Evolutionary conservation across 2,888 invertebrate species (phyloP).

Genomic region (Acleris emargana): DNA sequence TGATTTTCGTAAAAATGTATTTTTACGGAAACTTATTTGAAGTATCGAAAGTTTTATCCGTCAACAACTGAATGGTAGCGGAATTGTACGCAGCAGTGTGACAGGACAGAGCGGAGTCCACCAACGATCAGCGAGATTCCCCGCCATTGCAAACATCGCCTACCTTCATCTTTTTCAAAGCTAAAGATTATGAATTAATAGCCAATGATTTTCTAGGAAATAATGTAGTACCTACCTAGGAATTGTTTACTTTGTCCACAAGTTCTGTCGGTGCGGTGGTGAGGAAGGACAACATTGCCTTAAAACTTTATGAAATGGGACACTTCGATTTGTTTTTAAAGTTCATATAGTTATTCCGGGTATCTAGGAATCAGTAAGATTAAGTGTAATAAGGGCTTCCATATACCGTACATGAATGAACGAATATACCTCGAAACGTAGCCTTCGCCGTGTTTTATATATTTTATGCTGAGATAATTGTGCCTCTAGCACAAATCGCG

Average conservation of each 20-base stretch:
- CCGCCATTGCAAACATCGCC: too few species aligned
- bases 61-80: too few species aligned
- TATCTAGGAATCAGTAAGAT: conserved; percentile 37
- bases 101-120: too few species aligned
- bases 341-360: conserved; percentile 16
- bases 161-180: too few species aligned
- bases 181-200: too few species aligned
- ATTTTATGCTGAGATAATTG: background rate
- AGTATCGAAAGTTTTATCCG: too few species aligned
- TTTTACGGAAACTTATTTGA: too few species aligned
- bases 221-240: background rate
- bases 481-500: background rate
- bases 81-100: too few species aligned
- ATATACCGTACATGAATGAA: conserved; percentile 39
- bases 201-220: too few species aligned
- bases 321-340: conserved; percentile 44
- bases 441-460: background rate
- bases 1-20: too few species aligned
- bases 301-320: conserved; percentile 59
- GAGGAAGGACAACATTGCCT: conserved; percentile 25
- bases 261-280: conserved; percentile 5
- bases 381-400: conserved; percentile 49
- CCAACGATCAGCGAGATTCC: too few species aligned
- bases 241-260: background rate
- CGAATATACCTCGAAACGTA: conserved; percentile 1